A percentile compares a stretch with the other conserved stretches of the same genome.
These are phyloP conservation scores for Sebastes steindachneri DNA, from an alignment of 2,797 vertebrate species.

Conservation along the genomic window DNA sequence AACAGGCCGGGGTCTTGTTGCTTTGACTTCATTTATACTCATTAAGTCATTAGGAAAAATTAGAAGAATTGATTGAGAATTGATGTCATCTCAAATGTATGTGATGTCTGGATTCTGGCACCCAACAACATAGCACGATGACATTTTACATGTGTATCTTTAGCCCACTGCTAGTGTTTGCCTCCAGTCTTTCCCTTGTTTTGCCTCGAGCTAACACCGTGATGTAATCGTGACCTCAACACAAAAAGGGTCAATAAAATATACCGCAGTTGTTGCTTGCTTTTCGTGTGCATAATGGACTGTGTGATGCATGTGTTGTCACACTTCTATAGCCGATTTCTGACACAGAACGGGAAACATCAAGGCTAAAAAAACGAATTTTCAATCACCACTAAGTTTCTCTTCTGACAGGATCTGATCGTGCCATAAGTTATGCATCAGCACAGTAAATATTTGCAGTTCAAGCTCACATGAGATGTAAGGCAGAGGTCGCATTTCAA, in stretches of 20 bases:
- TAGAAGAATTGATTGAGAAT: no score
- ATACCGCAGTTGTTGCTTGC: neutral
- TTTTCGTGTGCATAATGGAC: neutral
- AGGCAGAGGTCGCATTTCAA: slow-evolving; percentile 35
- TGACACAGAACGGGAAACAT: neutral
- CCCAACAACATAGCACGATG: no score
- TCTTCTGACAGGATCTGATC: neutral
- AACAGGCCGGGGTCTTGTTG: neutral
- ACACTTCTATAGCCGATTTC: neutral
- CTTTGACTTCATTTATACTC: neutral
- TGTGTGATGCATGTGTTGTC: neutral
- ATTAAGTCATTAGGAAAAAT: slow-evolving; percentile 1
- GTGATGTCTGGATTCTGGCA: no score
- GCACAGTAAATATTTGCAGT: slow-evolving; percentile 53
- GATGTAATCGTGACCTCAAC: no score
- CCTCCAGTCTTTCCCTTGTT: no score
- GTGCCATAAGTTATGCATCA: neutral
- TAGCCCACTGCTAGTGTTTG: no score
- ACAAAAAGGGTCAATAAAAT: no score
- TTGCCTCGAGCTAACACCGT: no score
- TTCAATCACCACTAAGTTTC: neutral
- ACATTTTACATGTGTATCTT: no score
- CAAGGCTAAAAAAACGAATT: neutral
- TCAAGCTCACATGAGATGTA: slow-evolving; percentile 4
- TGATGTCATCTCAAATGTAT: no score